Base-by-base conservation (phyloP, 2,888 invertebrate genomes). In the Ramazzottius varieornatus region DNA sequence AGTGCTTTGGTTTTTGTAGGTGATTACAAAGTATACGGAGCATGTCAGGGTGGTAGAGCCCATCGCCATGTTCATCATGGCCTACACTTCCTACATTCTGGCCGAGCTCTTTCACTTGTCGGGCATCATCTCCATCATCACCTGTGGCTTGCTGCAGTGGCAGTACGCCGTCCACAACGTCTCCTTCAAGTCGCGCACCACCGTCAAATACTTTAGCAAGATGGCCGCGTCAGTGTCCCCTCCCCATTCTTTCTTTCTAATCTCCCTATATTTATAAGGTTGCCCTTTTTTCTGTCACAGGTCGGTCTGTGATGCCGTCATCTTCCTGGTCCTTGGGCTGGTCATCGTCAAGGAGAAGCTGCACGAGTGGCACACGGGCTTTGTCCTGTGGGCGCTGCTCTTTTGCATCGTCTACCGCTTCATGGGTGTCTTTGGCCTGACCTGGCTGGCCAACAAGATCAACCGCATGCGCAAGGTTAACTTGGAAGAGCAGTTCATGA, bases 51-150 rank as follows among this genome's bases (percentile, higher is more conserved):
- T 81, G 54, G 78, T 80, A 8, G 81, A 81, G 69, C 81, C 81
- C 0, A 72, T 81, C 32, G 75, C 79, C 1, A 72, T 81, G 65
- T 75, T 80, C 65, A 77, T 77, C 40, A 73, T 80, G 70, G 80
- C 81, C 20, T 81, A 81, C 69, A 70, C 79, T 33, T 73, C 80
- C 1, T 81, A 80, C 69, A 72, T 81, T 13, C 70, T 75, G 46
- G 78, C 80, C 1, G 81, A 81, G 70, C 70, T 81, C 69, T 77
- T 81, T 69, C 79, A 80, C 67, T 80, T 80, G 70, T 81, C 81
- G 2, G 81, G 81, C 46, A 80, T 81, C 67, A 80, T 81, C 46
- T 78, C 79, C 68, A 75, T 80, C 32, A 80, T 81, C 63, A 77
- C 75, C 20, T 81, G 80, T 72, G 81, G 80, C 0, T 71, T 81